Evolutionary conservation across 2,888 invertebrate genomes (phyloP).

Genomic region (Archips xylosteana): DNA sequence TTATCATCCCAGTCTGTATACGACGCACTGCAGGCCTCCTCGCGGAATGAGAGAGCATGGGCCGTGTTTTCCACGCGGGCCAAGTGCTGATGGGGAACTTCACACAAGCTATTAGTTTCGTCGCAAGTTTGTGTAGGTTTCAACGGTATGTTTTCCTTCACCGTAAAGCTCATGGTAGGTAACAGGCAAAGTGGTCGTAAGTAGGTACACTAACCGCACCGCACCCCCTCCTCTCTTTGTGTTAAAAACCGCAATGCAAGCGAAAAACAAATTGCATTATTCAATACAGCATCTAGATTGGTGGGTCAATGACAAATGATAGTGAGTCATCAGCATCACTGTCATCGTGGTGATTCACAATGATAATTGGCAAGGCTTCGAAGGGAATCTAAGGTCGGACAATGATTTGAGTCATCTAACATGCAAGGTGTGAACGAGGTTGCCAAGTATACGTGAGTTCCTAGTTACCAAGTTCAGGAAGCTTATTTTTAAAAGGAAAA

Average conservation of each 20-base stretch:
- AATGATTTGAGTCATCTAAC: constrained; percentile 29
- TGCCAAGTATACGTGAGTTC: constrained; percentile 1
- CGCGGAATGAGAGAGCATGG: no score
- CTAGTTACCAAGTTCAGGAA: background rate
- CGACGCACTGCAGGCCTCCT: no score
- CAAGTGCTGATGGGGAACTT: no score
- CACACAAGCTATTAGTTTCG: no score
- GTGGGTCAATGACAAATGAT: constrained; percentile 52
- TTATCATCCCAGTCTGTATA: no score
- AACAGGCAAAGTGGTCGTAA: no score
- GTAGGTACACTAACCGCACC: no score
- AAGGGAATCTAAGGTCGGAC: constrained; percentile 47
- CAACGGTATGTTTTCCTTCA: no score
- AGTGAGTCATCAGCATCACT: constrained; percentile 55
- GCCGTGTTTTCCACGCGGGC: no score
- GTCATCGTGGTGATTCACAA: constrained; percentile 40
- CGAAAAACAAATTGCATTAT: background rate
- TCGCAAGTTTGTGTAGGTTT: no score
- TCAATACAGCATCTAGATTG: constrained; percentile 4
- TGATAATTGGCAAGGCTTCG: constrained; percentile 48
- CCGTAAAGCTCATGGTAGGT: no score
- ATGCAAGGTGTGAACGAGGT: constrained; percentile 16
- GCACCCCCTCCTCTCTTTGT: background rate
- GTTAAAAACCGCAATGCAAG: background rate
- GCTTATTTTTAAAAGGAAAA: background rate